These are phyloP conservation scores for Sycobia sp. DNA, from an alignment of 1,140 invertebrate species.

Conservation along the genomic window DNA sequence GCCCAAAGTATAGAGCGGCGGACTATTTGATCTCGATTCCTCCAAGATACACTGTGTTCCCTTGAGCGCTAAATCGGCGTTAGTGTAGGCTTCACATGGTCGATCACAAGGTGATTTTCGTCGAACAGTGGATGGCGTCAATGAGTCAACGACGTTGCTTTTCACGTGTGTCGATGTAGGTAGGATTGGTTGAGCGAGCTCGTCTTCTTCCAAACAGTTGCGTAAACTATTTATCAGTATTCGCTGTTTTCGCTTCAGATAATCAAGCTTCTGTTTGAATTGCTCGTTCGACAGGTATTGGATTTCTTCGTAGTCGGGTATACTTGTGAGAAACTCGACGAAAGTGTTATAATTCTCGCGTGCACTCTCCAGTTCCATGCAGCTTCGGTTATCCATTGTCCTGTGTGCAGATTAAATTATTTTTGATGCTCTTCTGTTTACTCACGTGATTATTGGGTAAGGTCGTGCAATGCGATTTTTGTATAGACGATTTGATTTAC, in stretches of 20 bases:
- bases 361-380: slow-evolving; percentile 13
- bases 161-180: no score
- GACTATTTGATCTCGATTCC: slow-evolving; percentile 48
- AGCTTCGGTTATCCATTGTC: slow-evolving; percentile 26
- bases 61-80: slow-evolving; percentile 38
- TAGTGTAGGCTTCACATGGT: no score
- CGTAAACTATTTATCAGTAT: slow-evolving; percentile 63
- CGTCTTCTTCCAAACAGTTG: slow-evolving; percentile 54
- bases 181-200: neutral
- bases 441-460: no score
- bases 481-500: no score
- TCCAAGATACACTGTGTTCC: slow-evolving; percentile 55
- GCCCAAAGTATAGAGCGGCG: slow-evolving; percentile 35
- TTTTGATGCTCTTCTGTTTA: no score
- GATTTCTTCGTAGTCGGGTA: slow-evolving; percentile 73
- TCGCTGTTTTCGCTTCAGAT: slow-evolving; percentile 69
- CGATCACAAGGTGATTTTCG: no score
- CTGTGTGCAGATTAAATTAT: neutral
- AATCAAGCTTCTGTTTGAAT: slow-evolving; percentile 69
- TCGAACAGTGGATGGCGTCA: no score
- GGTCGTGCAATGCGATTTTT: no score
- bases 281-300: slow-evolving; percentile 71
- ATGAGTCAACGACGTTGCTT: no score
- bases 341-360: slow-evolving; percentile 61
- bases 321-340: slow-evolving; percentile 70